phyloP scores from a whole-genome alignment of 2,797 vertebrate genomes.

The Sebastes minor region DNA sequence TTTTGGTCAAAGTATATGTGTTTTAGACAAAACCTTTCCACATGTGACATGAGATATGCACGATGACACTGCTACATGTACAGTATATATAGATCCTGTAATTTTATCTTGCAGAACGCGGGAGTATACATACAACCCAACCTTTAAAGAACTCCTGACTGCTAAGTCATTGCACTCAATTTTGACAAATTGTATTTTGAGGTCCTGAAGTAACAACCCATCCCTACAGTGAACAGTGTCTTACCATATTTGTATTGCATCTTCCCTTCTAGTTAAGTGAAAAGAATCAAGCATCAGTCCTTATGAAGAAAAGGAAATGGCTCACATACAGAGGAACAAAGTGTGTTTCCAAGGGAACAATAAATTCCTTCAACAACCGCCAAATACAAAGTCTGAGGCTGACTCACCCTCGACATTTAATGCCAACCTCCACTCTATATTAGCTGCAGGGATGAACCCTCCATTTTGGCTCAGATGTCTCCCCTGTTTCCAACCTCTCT shows the following conservation, averaged over 20 bases:
- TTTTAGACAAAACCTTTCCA: too few species aligned
- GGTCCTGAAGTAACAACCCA: slow-evolving; percentile 31
- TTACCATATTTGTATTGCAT: slow-evolving; percentile 43
- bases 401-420: slow-evolving; percentile 36
- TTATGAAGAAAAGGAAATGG: slow-evolving; percentile 27
- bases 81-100: too few species aligned
- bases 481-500: slow-evolving; percentile 30
- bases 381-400: slow-evolving; percentile 8
- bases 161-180: not conserved
- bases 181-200: not conserved
- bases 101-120: too few species aligned
- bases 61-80: too few species aligned
- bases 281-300: slow-evolving; percentile 29
- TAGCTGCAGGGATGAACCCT: slow-evolving; percentile 44
- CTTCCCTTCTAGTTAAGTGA: slow-evolving; percentile 35
- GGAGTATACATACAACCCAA: too few species aligned
- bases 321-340: slow-evolving; percentile 1
- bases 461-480: slow-evolving; percentile 44
- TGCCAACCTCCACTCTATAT: slow-evolving; percentile 35
- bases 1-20: rapidly evolving
- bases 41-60: too few species aligned
- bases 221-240: slow-evolving; percentile 21
- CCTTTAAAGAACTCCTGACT: not conserved
- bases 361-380: slow-evolving; percentile 2
- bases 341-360: not conserved